These are phyloP conservation scores for Emys orbicularis DNA, from an alignment of 2,797 vertebrate genomes.

Conservation along the genomic window DNA sequence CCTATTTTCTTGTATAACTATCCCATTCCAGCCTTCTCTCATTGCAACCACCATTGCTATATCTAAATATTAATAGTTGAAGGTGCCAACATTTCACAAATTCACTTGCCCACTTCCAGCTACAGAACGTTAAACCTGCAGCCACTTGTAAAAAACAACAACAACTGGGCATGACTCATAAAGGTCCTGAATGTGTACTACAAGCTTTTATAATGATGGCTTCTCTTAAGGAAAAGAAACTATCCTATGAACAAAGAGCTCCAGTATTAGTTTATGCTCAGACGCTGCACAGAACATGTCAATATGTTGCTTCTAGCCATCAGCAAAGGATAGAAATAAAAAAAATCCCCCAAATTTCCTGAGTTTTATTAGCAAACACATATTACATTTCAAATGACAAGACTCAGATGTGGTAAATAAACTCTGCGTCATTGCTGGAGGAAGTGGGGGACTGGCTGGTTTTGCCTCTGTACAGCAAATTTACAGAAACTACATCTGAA, in stretches of 20 bases:
- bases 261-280: not conserved
- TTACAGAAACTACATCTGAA: not conserved
- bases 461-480: not conserved
- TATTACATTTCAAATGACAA: not conserved
- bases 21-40: not conserved
- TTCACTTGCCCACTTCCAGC: constrained; percentile 13
- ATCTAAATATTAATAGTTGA: not conserved
- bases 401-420: not conserved
- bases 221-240: constrained; percentile 12
- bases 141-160: not conserved
- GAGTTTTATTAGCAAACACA: not conserved
- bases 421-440: not conserved
- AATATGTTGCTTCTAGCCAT: not conserved
- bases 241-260: constrained; percentile 1
- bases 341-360: constrained; percentile 36
- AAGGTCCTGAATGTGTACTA: not conserved
- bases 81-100: not conserved
- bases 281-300: not conserved
- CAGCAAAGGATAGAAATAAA: constrained; percentile 4
- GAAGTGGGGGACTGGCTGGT: not conserved
- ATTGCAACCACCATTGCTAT: not conserved
- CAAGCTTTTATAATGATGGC: not conserved
- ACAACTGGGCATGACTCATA: not conserved
- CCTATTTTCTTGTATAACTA: not conserved
- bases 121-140: constrained; percentile 1